phyloP scores from a whole-genome alignment of 1,140 invertebrate genomes.

The Andrena cerasifolii region DNA sequence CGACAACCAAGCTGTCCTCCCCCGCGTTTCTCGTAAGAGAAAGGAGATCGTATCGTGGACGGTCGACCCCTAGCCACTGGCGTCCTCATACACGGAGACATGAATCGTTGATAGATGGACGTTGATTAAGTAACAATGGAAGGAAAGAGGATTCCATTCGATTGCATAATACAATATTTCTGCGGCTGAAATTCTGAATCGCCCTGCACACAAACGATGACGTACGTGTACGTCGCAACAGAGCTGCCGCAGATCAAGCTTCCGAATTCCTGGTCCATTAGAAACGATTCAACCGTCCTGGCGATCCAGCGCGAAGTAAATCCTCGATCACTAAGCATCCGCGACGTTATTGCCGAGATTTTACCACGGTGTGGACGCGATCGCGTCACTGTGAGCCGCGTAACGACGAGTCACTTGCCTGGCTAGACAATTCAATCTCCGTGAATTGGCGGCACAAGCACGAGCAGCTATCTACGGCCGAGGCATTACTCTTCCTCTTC shows the following conservation, averaged over 20 bases:
- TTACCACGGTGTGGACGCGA: constrained; percentile 30
- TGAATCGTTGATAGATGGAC: neutral
- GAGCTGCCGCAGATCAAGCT: too few species aligned
- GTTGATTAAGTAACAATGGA: neutral
- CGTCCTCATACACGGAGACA: neutral
- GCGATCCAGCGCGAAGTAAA: neutral
- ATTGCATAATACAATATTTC: too few species aligned
- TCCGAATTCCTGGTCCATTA: neutral
- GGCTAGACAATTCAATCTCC: constrained; percentile 64
- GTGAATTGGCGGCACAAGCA: constrained; percentile 49
- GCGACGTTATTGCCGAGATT: constrained; percentile 30
- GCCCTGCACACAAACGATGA: too few species aligned
- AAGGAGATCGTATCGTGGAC: constrained; percentile 21
- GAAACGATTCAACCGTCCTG: neutral
- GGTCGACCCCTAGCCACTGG: neutral
- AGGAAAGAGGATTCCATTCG: too few species aligned
- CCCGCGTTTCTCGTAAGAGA: neutral
- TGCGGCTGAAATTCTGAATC: too few species aligned
- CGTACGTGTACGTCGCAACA: too few species aligned
- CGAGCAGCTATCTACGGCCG: constrained; percentile 43
- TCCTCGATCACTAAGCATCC: neutral
- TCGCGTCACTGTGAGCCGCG: constrained; percentile 40
- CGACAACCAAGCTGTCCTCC: too few species aligned
- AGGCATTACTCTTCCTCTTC: constrained; percentile 60
- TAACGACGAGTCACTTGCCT: constrained; percentile 60